A percentile compares a stretch with the other conserved stretches of the same genome.
phyloP scores from a whole-genome alignment of 1,140 invertebrate genomes.

The Saccostrea glomerata region DNA sequence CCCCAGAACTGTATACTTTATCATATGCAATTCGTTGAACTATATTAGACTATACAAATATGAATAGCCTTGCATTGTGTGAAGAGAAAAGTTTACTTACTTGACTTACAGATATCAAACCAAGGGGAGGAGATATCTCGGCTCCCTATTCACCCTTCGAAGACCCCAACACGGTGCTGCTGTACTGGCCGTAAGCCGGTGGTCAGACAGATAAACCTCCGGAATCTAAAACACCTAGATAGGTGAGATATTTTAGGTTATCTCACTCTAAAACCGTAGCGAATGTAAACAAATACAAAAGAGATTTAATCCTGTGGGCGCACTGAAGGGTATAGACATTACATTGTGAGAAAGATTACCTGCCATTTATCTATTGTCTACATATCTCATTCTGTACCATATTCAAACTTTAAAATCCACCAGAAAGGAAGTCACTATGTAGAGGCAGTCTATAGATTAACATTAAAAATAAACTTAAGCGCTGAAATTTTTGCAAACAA shows the following conservation, averaged over 20 bases:
- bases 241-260: not conserved
- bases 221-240: not conserved
- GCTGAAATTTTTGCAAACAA: too few relatives aligned
- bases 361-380: not conserved
- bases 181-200: not conserved
- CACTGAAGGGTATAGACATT: not conserved
- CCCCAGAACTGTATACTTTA: too few relatives aligned
- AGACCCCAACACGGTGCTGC: too few relatives aligned
- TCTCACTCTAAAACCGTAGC: not conserved
- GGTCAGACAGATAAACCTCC: not conserved
- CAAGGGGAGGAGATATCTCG: not conserved
- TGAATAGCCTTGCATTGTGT: too few relatives aligned
- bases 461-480: too few relatives aligned
- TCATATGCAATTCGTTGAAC: too few relatives aligned
- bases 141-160: not conserved
- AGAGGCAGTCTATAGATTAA: too few relatives aligned
- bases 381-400: too few relatives aligned
- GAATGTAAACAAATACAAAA: constrained; percentile 5
- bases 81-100: not conserved
- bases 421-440: not conserved
- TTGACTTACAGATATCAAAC: not conserved
- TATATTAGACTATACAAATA: too few relatives aligned
- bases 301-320: not conserved
- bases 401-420: not conserved
- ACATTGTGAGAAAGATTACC: not conserved